Evolutionary conservation across 2,888 invertebrate genomes (phyloP).

Genomic region (Athalia cordata): DNA sequence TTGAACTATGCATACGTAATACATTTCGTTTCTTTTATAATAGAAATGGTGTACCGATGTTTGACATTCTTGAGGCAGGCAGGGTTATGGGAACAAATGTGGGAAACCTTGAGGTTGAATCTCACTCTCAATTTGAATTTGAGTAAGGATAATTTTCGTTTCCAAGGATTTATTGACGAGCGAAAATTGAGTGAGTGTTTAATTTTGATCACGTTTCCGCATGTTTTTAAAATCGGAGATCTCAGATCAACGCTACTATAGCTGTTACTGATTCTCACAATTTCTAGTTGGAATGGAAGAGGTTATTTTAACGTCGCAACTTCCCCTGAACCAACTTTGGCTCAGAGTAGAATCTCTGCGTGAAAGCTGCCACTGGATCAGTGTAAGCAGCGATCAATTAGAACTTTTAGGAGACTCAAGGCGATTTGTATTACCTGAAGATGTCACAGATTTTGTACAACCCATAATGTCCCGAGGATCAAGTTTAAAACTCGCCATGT

Average conservation of each 20-base stretch:
- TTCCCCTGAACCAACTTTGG: conserved; percentile 86
- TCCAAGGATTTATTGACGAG: conserved; percentile 71
- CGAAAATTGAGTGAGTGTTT: conserved; percentile 70
- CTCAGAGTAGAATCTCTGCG: conserved; percentile 83
- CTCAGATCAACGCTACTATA: too few relatives aligned
- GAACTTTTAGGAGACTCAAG: conserved; percentile 79
- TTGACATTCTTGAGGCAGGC: conserved; percentile 80
- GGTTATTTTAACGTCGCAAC: conserved; percentile 77
- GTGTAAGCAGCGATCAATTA: conserved; percentile 73
- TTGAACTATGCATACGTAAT: too few relatives aligned
- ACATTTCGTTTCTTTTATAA: not conserved
- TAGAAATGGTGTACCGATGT: conserved; percentile 75
- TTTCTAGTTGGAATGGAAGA: conserved; percentile 78
- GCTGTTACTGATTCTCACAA: conserved; percentile 41
- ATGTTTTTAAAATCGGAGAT: too few relatives aligned
- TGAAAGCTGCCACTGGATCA: conserved; percentile 84
- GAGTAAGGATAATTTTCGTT: conserved; percentile 57
- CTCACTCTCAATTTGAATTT: conserved; percentile 79
- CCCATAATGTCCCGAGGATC: conserved; percentile 78
- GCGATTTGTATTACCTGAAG: conserved; percentile 79
- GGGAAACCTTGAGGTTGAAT: conserved; percentile 82
- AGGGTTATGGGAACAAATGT: conserved; percentile 85
- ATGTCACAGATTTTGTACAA: conserved; percentile 81
- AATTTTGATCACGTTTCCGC: not conserved
- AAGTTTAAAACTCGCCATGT: conserved; percentile 78